These are phyloP conservation scores for Aplochiton taeniatus DNA, from an alignment of 2,797 vertebrate genomes.

Conservation along the genomic window DNA sequence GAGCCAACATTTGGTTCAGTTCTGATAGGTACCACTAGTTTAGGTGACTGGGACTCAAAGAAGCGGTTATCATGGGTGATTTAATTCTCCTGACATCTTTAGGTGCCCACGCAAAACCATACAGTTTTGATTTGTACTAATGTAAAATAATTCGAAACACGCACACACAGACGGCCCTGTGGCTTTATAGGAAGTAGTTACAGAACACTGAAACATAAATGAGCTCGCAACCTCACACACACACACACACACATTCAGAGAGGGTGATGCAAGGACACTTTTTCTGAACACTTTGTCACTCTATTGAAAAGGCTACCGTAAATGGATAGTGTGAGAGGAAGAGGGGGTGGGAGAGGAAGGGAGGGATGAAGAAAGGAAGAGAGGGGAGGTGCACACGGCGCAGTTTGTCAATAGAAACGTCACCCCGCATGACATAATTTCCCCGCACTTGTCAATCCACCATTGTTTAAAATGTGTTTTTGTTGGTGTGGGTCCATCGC, in stretches of 20 bases:
- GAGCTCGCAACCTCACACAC: conserved; percentile 18
- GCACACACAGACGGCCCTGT: conserved; percentile 19
- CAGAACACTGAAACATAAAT: conserved; percentile 15
- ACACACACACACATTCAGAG: conserved; percentile 23
- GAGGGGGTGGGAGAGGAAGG: conserved; percentile 29
- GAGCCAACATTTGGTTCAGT: too few relatives aligned
- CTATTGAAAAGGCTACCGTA: conserved; percentile 58
- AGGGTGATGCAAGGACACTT: conserved; percentile 32
- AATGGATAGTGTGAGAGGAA: conserved; percentile 59
- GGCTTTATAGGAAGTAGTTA: conserved; percentile 36
- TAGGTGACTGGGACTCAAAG: too few relatives aligned
- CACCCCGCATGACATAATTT: conserved; percentile 72
- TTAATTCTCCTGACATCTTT: too few relatives aligned
- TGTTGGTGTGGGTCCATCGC: conserved; percentile 20
- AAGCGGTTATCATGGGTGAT: too few relatives aligned
- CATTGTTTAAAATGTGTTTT: conserved; percentile 53
- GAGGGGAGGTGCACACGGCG: conserved; percentile 51
- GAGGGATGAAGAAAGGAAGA: conserved; percentile 58
- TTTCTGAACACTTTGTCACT: conserved; percentile 71
- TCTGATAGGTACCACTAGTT: too few relatives aligned
- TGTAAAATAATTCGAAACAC: background rate
- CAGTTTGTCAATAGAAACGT: conserved; percentile 51
- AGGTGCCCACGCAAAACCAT: too few relatives aligned
- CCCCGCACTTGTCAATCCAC: conserved; percentile 37
- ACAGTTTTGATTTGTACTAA: too few relatives aligned